Evolutionary conservation across 2,113 vertebrate genomes (phyloP).

Genomic region (Varanus komodoensis): DNA sequence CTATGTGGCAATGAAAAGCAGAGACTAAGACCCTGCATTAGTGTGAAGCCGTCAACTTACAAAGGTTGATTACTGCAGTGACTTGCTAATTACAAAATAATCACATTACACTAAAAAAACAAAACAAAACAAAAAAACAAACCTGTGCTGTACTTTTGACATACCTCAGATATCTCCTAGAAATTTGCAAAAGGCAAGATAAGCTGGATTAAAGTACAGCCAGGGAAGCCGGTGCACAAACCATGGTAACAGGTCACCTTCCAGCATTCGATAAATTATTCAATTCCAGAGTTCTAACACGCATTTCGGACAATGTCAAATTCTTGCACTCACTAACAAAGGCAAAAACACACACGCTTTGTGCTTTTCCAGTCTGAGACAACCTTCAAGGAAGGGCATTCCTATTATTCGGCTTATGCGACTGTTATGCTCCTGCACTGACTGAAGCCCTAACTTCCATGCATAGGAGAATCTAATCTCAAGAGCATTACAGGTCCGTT

Average conservation of each 20-base stretch:
- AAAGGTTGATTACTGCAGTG: neutral
- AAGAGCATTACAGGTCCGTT: neutral
- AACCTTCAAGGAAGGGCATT: neutral
- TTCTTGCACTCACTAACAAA: neutral
- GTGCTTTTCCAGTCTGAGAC: neutral
- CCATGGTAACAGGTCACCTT: neutral
- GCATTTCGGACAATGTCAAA: neutral
- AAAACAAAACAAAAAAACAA: too few relatives aligned
- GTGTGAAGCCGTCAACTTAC: neutral
- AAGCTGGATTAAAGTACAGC: neutral
- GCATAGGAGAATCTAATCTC: neutral
- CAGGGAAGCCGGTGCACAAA: neutral
- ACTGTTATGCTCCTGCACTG: neutral
- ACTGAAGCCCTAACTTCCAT: neutral
- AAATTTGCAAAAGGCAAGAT: neutral
- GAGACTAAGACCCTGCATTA: neutral
- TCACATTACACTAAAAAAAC: neutral
- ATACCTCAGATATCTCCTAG: neutral
- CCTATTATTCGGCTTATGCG: neutral
- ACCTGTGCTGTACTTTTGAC: accelerated
- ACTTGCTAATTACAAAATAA: neutral
- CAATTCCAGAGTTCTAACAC: neutral
- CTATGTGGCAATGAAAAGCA: too few relatives aligned
- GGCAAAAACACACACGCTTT: accelerated
- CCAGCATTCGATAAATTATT: neutral